phyloP scores from a whole-genome alignment of 2,113 vertebrate species.

The Mohoua ochrocephala region DNA sequence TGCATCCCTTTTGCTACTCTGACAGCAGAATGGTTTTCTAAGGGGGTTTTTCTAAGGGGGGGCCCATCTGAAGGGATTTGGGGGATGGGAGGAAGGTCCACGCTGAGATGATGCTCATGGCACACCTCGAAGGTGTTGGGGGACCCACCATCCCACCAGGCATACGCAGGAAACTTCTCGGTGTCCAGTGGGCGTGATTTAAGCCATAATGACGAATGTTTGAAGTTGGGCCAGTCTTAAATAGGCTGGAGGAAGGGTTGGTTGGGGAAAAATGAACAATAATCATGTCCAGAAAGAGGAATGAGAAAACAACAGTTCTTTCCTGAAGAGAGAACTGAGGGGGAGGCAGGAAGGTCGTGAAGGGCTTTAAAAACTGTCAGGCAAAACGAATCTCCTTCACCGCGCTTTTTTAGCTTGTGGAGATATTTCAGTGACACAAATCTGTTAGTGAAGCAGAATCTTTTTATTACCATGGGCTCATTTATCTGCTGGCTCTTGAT shows the following conservation, averaged over 20 bases:
- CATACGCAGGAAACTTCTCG: accelerated
- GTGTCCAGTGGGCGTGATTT: background rate
- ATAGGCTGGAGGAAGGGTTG: background rate
- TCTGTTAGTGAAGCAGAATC: background rate
- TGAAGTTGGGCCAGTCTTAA: background rate
- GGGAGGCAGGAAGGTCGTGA: background rate
- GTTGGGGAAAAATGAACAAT: background rate
- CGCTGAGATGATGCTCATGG: background rate
- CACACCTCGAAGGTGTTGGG: background rate
- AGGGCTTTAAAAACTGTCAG: background rate
- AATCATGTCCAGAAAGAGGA: background rate
- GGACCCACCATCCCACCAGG: background rate
- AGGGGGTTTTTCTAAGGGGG: background rate
- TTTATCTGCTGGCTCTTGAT: background rate
- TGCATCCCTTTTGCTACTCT: background rate
- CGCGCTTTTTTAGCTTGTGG: background rate
- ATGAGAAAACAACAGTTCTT: background rate
- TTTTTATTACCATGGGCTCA: background rate
- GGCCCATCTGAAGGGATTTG: background rate
- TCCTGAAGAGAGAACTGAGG: background rate
- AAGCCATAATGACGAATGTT: background rate
- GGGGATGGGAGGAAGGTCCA: background rate
- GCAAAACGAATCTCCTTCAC: background rate
- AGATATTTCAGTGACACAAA: background rate
- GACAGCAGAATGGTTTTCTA: background rate